phyloP scores from a whole-genome alignment of 2,797 vertebrate genomes.

The Takifugu rubripes region DNA sequence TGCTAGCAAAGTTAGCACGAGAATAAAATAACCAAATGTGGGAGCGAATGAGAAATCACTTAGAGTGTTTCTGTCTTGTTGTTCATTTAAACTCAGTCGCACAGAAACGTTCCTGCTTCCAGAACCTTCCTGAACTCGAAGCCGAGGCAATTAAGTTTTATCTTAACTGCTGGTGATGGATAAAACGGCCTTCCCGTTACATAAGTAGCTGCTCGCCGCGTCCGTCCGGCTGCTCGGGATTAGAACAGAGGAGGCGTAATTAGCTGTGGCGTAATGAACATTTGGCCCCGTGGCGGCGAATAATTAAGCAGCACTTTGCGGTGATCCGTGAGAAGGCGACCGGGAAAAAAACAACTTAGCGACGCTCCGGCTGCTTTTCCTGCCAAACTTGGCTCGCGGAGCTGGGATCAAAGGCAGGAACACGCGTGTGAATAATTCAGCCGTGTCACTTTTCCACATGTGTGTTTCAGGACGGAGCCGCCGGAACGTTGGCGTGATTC shows the following conservation, averaged over 20 bases:
- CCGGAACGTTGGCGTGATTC: no score
- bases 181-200: constrained; percentile 6
- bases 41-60: no score
- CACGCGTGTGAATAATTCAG: constrained; percentile 50
- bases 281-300: constrained; percentile 63
- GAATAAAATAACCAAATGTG: no score
- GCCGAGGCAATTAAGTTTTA: constrained; percentile 19
- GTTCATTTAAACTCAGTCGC: no score
- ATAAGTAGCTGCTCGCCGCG: constrained; percentile 25
- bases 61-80: no score
- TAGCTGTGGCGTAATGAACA: constrained; percentile 71
- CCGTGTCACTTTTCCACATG: no score
- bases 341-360: constrained; percentile 20
- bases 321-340: constrained; percentile 61
- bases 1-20: no score
- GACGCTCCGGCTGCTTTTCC: constrained; percentile 12
- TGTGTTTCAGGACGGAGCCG: no score
- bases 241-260: constrained; percentile 60
- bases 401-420: constrained; percentile 39
- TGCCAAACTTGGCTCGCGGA: constrained; percentile 2
- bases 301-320: constrained; percentile 73
- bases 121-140: background rate
- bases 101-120: no score
- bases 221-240: constrained; percentile 59
- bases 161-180: constrained; percentile 25